A percentile compares a stretch with the other conserved stretches of the same genome.
phyloP scores from a whole-genome alignment of 2,888 invertebrate species.

The Erebia epiphron region DNA sequence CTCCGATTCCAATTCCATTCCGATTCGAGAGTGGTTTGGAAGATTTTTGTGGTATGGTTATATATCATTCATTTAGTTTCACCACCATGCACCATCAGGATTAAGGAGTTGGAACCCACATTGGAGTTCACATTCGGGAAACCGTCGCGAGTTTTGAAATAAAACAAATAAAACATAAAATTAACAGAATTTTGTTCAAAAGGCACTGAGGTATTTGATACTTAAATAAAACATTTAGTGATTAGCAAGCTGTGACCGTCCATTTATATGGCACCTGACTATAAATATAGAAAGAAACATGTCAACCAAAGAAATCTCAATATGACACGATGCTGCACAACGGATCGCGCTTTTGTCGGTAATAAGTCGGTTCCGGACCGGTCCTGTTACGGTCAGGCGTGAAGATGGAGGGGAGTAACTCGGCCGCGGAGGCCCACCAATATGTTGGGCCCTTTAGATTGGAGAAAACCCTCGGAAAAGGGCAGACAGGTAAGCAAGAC shows the following conservation, averaged over 20 bases:
- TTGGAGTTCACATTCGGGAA: too few relatives aligned
- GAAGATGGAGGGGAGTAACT: slow-evolving; percentile 69
- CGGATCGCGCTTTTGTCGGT: slow-evolving; percentile 29
- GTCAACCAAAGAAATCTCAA: slow-evolving; percentile 20
- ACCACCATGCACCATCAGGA: too few relatives aligned
- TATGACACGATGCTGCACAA: slow-evolving; percentile 36
- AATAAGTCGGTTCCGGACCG: slow-evolving; percentile 45
- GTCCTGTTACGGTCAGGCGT: slow-evolving; percentile 50
- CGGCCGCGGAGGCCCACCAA: slow-evolving; percentile 86
- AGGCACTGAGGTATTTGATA: slow-evolving; percentile 18
- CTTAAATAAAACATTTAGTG: neutral
- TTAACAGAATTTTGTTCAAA: neutral
- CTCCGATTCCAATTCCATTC: too few relatives aligned
- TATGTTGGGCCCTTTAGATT: slow-evolving; percentile 99
- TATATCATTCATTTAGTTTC: too few relatives aligned
- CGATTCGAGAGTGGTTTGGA: too few relatives aligned
- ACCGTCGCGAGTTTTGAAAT: too few relatives aligned
- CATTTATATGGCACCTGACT: slow-evolving; percentile 39
- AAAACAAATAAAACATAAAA: too few relatives aligned
- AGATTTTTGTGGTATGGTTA: too few relatives aligned
- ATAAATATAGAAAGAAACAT: slow-evolving; percentile 27
- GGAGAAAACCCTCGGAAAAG: slow-evolving; percentile 99
- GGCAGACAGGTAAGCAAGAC: slow-evolving; percentile 94
- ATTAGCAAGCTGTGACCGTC: slow-evolving; percentile 44
- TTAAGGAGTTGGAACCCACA: too few relatives aligned